Evolutionary conservation across 1,140 invertebrate species (phyloP), one percentile per base, ranked within the genome.

Genomic region (Sycophaga agraensis): DNA sequence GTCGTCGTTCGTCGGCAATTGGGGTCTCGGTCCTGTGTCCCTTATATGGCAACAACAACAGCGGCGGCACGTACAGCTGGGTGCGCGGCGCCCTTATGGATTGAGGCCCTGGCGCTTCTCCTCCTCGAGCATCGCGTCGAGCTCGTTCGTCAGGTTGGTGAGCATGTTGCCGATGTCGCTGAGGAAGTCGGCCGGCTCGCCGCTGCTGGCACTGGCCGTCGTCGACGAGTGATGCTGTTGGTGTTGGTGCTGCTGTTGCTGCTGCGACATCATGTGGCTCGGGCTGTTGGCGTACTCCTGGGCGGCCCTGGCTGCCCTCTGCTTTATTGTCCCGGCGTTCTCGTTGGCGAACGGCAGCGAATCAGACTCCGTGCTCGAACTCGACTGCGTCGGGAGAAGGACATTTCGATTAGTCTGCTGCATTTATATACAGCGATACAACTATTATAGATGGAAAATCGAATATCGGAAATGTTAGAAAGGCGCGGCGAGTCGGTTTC

Each of bases 261-360:
- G 59, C 34, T 48, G 42, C 1, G 62, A 53, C 9, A 67, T 54
- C 48, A 70, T 60, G 53, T 72, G 73, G 66, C 78, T 70, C 60
- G 79, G 74, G 56, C 79, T 83, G 12, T 73, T 71, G 31, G 79
- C 75, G 49, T 82, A 84, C 57, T 84, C 82, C 40, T 81, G 82
- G 9, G 77, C 82, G 4, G 77, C 82, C 54, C 84, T 77, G 2
- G 74, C 79, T 3, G 84, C 82, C 60, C 89, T 80, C 66, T 92
- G 91, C 70, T 97, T 96, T 73, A 99, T 98, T 22, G 97, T 99
- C 11, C 96, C 97, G 34, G 95, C 94, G 82, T 98, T 98, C 75
- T 99, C 97, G 79, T 98, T 98, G 60, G 97, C 96, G 82, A 99
- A 99, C 37, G 96, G 96, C 75, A 99, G 86, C 67, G 94, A 96